These are phyloP conservation scores for Pomacea maculata DNA, from an alignment of 1,140 invertebrate genomes.

Conservation along the genomic window DNA sequence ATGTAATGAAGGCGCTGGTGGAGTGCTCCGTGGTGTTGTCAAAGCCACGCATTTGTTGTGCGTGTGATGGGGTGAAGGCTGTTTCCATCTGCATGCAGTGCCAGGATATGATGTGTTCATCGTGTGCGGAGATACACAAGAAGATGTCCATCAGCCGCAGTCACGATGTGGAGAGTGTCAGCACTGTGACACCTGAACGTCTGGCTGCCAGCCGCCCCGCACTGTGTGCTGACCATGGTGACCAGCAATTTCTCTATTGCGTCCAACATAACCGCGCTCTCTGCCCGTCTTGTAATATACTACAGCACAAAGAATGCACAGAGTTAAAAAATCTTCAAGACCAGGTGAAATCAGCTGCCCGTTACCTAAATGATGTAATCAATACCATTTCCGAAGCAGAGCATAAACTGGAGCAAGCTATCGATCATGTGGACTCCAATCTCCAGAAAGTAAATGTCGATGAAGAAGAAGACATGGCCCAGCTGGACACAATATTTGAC, in stretches of 20 bases:
- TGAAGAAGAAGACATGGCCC: neutral
- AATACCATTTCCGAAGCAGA: neutral
- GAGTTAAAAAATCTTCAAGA: neutral
- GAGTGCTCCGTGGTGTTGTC: neutral
- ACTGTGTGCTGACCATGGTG: neutral
- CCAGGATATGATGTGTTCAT: neutral
- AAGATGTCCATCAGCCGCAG: neutral
- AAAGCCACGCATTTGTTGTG: neutral
- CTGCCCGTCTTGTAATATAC: neutral
- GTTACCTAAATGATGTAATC: neutral
- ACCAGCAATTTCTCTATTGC: neutral
- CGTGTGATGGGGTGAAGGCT: neutral
- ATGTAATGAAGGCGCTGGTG: neutral
- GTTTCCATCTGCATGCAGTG: neutral
- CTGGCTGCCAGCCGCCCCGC: neutral
- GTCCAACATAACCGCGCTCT: neutral
- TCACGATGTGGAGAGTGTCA: neutral
- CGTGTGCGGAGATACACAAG: neutral
- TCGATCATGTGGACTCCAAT: neutral
- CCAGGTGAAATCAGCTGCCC: neutral
- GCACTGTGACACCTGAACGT: neutral
- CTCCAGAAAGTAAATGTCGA: no score
- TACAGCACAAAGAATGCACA: neutral
- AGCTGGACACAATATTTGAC: neutral
- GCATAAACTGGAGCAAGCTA: neutral